Conservation (phyloP, 1,140 invertebrate genomes). For the Cotesia chilonis region DNA sequence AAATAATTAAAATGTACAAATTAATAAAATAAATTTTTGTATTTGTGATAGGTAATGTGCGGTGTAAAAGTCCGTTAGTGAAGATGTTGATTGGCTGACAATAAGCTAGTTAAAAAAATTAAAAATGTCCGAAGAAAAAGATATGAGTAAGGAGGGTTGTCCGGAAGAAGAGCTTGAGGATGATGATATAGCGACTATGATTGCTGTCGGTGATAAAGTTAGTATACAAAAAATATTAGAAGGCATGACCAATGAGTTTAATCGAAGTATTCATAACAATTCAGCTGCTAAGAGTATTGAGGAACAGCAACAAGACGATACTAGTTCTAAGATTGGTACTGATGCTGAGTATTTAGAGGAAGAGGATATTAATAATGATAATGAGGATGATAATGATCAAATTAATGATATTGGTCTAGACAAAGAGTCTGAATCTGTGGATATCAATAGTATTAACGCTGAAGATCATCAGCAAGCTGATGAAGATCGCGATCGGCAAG, state of each 20-base stretch:
- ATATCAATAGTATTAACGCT: no score
- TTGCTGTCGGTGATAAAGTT: conserved; percentile 53
- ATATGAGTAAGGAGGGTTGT: conserved; percentile 46
- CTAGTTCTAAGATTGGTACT: no score
- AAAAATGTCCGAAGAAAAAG: conserved; percentile 46
- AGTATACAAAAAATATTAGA: conserved; percentile 64
- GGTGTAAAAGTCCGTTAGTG: no score
- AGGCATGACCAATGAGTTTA: conserved; percentile 66
- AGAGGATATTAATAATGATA: no score
- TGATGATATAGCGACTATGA: conserved; percentile 49
- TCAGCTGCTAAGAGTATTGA: conserved; percentile 26
- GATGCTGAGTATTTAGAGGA: no score
- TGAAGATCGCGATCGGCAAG: not conserved
- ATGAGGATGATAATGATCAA: conserved; percentile 40
- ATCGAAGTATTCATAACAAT: conserved; percentile 46
- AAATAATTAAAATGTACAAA: conserved; percentile 17
- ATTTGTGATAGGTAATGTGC: no score
- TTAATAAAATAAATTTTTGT: conserved; percentile 8
- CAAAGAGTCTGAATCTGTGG: not conserved
- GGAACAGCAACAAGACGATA: not conserved
- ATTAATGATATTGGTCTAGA: conserved; percentile 35
- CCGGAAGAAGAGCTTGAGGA: conserved; percentile 52
- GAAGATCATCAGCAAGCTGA: not conserved
- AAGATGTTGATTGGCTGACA: conserved; percentile 1
- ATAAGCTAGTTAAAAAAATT: conserved; percentile 4